Conservation (phyloP, 2,888 invertebrate genomes). For the Ophion slaviceki region DNA sequence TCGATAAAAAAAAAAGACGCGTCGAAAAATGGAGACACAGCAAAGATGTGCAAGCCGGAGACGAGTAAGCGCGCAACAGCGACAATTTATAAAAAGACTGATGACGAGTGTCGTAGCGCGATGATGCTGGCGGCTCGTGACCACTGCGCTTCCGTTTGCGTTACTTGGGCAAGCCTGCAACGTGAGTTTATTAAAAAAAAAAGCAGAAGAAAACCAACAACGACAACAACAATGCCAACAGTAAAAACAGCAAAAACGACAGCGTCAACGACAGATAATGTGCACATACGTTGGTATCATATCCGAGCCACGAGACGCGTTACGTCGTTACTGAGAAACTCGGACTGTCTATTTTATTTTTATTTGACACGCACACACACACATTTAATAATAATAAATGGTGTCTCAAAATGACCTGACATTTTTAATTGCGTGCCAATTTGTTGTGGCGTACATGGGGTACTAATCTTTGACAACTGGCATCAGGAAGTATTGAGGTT, state of each 20-base stretch:
- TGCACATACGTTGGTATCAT: conserved; percentile 84
- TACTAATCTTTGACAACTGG: too few relatives aligned
- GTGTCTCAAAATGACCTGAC: too few relatives aligned
- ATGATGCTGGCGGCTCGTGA: conserved; percentile 68
- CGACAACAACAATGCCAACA: background rate
- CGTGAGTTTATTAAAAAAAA: conserved; percentile 69
- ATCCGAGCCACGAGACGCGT: conserved; percentile 85
- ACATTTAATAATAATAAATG: background rate
- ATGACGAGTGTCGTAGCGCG: conserved; percentile 60
- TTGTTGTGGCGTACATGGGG: too few relatives aligned
- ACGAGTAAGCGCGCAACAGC: conserved; percentile 53
- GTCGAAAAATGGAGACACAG: background rate
- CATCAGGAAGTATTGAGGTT: too few relatives aligned
- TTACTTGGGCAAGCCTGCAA: conserved; percentile 86
- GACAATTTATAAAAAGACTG: conserved; percentile 71
- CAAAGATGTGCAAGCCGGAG: conserved; percentile 45
- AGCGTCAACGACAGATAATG: conserved; percentile 67
- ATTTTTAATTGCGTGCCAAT: too few relatives aligned
- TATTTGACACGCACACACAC: background rate
- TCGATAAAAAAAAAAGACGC: background rate
- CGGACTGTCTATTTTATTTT: conserved; percentile 17
- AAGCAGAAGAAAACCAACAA: background rate
- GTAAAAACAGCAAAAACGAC: background rate
- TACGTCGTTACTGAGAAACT: conserved; percentile 71
- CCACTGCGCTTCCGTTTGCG: conserved; percentile 69